phyloP scores from a whole-genome alignment of 2,797 vertebrate species.

The Sebastes vulpes region DNA sequence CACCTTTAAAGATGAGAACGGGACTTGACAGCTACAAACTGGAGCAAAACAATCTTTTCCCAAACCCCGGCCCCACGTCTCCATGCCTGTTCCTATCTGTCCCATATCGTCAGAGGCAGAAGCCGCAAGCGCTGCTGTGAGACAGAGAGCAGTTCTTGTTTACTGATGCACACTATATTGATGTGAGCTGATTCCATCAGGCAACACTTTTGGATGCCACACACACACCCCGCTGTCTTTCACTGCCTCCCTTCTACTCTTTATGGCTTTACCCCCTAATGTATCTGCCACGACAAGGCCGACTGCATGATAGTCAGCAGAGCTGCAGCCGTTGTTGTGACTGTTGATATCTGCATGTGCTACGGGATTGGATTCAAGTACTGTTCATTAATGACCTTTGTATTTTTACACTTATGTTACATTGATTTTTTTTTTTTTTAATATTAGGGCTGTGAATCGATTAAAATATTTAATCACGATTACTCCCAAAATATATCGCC shows the following conservation, averaged over 20 bases:
- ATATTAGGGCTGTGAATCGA: too few species aligned
- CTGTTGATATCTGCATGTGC: slow-evolving; percentile 14
- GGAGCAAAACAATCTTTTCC: slow-evolving; percentile 76
- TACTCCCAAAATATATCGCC: too few species aligned
- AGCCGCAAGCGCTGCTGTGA: slow-evolving; percentile 57
- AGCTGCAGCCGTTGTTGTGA: slow-evolving; percentile 34
- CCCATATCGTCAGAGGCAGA: slow-evolving; percentile 64
- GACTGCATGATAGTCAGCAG: slow-evolving; percentile 27
- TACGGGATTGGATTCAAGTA: background rate
- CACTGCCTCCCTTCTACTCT: slow-evolving; percentile 38
- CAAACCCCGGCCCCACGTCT: slow-evolving; percentile 37
- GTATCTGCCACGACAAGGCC: slow-evolving; percentile 38
- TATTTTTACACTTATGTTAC: background rate
- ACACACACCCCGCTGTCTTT: slow-evolving; percentile 47
- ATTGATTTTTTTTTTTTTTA: background rate
- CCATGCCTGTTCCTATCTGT: slow-evolving; percentile 65
- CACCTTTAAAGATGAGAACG: slow-evolving; percentile 63
- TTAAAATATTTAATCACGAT: too few species aligned
- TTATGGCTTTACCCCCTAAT: slow-evolving; percentile 52
- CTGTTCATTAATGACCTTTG: slow-evolving; percentile 5
- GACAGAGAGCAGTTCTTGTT: slow-evolving; percentile 70
- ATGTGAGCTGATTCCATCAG: slow-evolving; percentile 84
- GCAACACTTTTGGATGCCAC: slow-evolving; percentile 76
- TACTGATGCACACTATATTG: slow-evolving; percentile 77
- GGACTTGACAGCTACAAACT: slow-evolving; percentile 79